These are phyloP conservation scores for Aphyosemion australe DNA, from an alignment of 2,113 vertebrate genomes.

Conservation along the genomic window DNA sequence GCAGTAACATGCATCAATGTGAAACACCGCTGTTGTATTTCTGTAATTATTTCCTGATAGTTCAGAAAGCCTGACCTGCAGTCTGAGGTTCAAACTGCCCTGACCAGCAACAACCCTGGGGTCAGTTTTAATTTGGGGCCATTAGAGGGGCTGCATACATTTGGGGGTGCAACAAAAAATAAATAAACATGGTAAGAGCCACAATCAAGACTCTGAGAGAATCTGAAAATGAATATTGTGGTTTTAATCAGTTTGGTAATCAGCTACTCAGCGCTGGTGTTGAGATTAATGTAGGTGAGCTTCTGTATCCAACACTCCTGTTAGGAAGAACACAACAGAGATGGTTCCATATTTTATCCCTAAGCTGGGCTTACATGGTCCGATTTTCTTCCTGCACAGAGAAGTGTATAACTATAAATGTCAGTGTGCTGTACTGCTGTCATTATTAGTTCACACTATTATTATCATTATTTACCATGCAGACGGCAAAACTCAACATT, in stretches of 20 bases:
- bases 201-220: background rate
- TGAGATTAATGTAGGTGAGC: background rate
- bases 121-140: constrained; percentile 16
- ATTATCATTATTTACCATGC: background rate
- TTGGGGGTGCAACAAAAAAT: background rate
- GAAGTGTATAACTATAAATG: background rate
- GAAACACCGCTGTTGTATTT: background rate
- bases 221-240: constrained; percentile 29
- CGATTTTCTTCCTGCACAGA: background rate
- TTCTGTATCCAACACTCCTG: no score
- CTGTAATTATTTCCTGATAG: constrained; percentile 31
- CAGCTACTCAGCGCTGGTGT: constrained; percentile 13
- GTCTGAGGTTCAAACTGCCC: constrained; percentile 12
- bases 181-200: background rate
- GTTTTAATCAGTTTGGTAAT: constrained; percentile 21
- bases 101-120: constrained; percentile 7
- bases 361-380: background rate
- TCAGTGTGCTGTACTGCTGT: background rate
- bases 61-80: background rate
- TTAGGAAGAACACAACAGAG: no score
- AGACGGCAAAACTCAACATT: background rate
- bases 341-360: background rate
- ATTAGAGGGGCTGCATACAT: background rate
- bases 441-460: background rate
- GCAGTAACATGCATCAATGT: no score